Conservation (phyloP, 2,113 vertebrate genomes). For the Cebus imitator region DNA sequence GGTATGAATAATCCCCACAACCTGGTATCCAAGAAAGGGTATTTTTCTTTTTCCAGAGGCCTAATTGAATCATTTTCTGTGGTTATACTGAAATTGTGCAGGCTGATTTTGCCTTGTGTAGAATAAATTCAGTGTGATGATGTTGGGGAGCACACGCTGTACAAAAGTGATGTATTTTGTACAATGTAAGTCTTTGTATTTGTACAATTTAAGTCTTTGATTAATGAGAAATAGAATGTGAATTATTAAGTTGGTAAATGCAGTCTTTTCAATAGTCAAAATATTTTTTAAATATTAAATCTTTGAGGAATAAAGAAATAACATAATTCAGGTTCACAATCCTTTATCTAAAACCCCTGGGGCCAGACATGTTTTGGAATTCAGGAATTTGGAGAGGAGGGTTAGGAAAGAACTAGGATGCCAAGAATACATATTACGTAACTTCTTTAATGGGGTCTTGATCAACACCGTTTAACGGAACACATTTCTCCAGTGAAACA, state of each 20-base stretch:
- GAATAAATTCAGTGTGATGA: background rate
- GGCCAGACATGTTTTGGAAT: background rate
- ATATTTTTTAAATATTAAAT: constrained; percentile 31
- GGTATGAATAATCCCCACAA: background rate
- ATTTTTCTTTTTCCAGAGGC: background rate
- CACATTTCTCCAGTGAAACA: background rate
- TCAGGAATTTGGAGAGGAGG: background rate
- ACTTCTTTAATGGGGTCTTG: background rate
- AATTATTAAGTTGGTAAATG: constrained; percentile 39
- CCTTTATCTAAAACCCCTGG: background rate
- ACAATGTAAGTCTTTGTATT: background rate
- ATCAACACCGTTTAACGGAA: background rate
- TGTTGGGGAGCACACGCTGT: background rate
- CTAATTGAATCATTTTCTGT: background rate
- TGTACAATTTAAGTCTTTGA: background rate
- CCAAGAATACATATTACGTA: background rate
- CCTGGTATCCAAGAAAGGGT: background rate
- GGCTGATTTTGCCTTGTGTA: background rate
- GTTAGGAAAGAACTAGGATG: background rate
- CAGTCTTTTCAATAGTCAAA: background rate
- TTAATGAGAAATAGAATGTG: background rate
- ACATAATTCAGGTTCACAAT: background rate
- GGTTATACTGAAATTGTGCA: background rate
- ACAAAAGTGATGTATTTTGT: background rate
- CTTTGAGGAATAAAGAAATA: background rate